Evolutionary conservation across 2,113 vertebrate genomes (phyloP).

Genomic region (Oceanites oceanicus): DNA sequence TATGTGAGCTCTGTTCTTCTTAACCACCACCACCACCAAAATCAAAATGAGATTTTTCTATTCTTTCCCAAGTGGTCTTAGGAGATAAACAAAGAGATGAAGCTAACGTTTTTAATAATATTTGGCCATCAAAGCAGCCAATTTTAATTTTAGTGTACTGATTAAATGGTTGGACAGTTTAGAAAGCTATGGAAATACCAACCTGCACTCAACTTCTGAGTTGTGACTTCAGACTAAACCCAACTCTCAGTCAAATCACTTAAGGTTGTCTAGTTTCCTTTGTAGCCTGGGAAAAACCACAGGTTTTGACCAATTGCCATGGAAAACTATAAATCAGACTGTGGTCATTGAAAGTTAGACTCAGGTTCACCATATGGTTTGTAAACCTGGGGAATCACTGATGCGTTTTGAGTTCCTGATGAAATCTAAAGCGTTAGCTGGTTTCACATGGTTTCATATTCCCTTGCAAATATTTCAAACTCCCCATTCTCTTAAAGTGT

Average conservation of each 20-base stretch:
- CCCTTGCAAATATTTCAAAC: slow-evolving; percentile 13
- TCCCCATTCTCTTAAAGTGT: background rate
- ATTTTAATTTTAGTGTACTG: background rate
- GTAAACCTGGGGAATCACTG: slow-evolving; percentile 53
- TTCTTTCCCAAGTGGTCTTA: background rate
- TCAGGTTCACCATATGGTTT: slow-evolving; percentile 60
- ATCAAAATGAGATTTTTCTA: background rate
- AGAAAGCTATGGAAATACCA: background rate
- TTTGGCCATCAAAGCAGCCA: background rate
- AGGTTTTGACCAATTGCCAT: slow-evolving; percentile 19
- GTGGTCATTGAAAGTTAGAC: slow-evolving; percentile 28
- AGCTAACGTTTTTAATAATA: background rate
- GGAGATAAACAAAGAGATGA: background rate
- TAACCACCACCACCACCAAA: background rate
- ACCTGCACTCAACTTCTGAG: background rate
- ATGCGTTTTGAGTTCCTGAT: slow-evolving; percentile 33
- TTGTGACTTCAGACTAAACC: background rate
- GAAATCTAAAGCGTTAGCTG: slow-evolving; percentile 47
- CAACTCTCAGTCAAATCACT: slow-evolving; percentile 24
- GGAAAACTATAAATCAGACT: slow-evolving; percentile 57
- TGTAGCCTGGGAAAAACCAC: slow-evolving; percentile 34
- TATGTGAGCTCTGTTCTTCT: background rate
- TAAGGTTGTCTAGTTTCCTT: slow-evolving; percentile 24
- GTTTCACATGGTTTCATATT: slow-evolving; percentile 57
- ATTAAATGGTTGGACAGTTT: background rate